phyloP scores from a whole-genome alignment of 2,113 vertebrate genomes.

The Rhinoptilus africanus region DNA sequence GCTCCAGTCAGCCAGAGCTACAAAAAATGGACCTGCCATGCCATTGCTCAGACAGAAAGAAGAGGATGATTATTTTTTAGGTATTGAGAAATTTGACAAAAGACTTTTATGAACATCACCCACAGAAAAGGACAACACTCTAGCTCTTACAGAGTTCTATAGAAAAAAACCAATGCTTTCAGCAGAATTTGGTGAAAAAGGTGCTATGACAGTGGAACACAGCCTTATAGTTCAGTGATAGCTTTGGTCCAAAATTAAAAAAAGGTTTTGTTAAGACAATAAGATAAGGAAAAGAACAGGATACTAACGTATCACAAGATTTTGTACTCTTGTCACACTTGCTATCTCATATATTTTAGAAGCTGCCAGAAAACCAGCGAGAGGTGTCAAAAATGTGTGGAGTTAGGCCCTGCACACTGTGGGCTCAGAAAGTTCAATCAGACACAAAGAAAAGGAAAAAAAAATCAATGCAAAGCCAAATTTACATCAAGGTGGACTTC shows the following conservation, averaged over 20 bases:
- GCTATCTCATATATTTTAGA: neutral
- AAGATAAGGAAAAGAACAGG: neutral
- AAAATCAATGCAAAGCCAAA: neutral
- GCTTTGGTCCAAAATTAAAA: neutral
- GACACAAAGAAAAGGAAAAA: neutral
- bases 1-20: neutral
- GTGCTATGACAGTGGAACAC: neutral
- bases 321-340: neutral
- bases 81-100: neutral
- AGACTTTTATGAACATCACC: neutral
- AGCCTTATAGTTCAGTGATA: neutral
- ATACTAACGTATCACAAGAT: neutral
- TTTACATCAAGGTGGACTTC: neutral
- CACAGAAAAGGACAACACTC: neutral
- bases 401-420: neutral
- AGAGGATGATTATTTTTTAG: neutral
- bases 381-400: neutral
- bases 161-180: neutral
- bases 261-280: neutral
- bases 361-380: neutral
- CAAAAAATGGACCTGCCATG: neutral
- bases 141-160: neutral
- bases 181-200: neutral
- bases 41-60: neutral
- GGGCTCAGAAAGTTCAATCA: neutral